Percentiles rank a stretch among this genome's conserved stretches.
Evolutionary conservation across 2,888 invertebrate genomes (phyloP).

Genomic region (Miltochrista miniata): DNA sequence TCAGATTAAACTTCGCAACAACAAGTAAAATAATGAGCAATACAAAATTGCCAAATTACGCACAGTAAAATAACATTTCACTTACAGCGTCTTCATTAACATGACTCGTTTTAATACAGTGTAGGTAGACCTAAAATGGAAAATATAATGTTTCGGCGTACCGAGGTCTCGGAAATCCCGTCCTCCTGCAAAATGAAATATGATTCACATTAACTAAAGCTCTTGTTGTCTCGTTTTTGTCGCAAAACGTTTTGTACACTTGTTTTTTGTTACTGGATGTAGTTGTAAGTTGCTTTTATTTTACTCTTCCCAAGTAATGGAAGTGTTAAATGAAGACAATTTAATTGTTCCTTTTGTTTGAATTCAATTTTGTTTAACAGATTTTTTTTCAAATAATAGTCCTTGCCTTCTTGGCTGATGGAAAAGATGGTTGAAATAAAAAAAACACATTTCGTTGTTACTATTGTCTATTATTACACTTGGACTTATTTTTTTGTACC

Average conservation of each 20-base stretch:
- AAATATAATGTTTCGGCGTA: conserved; percentile 51
- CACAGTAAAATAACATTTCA: conserved; percentile 31
- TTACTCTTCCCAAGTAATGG: too few relatives aligned
- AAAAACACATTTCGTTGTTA: too few relatives aligned
- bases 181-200: conserved; percentile 68
- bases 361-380: conserved; percentile 21
- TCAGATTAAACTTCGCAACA: too few relatives aligned
- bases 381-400: too few relatives aligned
- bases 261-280: conserved; percentile 57
- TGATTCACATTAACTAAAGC: conserved; percentile 74
- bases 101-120: conserved; percentile 58
- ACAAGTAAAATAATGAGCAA: conserved; percentile 3
- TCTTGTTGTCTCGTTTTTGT: conserved; percentile 72
- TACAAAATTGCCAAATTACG: conserved; percentile 25
- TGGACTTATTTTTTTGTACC: too few relatives aligned
- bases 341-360: conserved; percentile 46
- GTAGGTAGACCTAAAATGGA: conserved; percentile 48
- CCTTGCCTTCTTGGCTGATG: too few relatives aligned
- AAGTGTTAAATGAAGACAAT: conserved; percentile 47
- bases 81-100: conserved; percentile 54
- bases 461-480: too few relatives aligned
- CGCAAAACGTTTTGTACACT: conserved; percentile 57
- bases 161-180: conserved; percentile 61
- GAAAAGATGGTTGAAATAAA: too few relatives aligned
- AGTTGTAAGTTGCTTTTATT: conserved; percentile 41